Percentiles rank a stretch among this genome's conserved stretches.
phyloP scores from a whole-genome alignment of 2,797 vertebrate species.

The Echeneis naucrates region DNA sequence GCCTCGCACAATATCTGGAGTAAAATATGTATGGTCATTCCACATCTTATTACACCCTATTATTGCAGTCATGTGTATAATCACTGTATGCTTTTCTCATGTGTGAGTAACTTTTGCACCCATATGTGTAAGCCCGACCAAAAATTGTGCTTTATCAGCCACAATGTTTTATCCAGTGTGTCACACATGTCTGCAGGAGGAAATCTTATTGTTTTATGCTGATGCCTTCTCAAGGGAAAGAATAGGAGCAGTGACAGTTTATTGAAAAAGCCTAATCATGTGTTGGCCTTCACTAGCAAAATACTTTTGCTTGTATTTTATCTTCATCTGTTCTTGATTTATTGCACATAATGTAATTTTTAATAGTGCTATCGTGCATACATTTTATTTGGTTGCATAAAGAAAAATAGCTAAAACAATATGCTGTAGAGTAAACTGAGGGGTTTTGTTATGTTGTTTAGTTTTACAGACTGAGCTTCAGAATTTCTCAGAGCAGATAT shows the following conservation, averaged over 20 bases:
- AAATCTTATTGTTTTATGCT: slow-evolving; percentile 56
- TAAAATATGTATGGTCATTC: slow-evolving; percentile 72
- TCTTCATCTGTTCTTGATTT: slow-evolving; percentile 22
- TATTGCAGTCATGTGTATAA: slow-evolving; percentile 79
- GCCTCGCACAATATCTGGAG: slow-evolving; percentile 52
- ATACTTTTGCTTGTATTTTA: slow-evolving; percentile 19
- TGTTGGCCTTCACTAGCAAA: slow-evolving; percentile 33
- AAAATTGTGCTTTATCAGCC: slow-evolving; percentile 48
- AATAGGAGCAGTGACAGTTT: slow-evolving; percentile 38
- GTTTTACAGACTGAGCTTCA: slow-evolving; percentile 45
- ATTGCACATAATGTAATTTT: slow-evolving; percentile 16
- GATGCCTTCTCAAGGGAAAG: slow-evolving; percentile 36
- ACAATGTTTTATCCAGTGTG: slow-evolving; percentile 48
- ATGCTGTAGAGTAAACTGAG: background rate
- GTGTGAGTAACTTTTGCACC: slow-evolving; percentile 72
- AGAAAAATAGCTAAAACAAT: slow-evolving; percentile 19
- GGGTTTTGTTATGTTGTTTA: slow-evolving; percentile 39
- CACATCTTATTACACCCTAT: slow-evolving; percentile 74
- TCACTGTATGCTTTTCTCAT: slow-evolving; percentile 70
- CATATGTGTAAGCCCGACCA: slow-evolving; percentile 46
- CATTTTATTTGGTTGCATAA: slow-evolving; percentile 30
- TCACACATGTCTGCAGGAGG: slow-evolving; percentile 54
- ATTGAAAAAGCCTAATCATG: slow-evolving; percentile 24
- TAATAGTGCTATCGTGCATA: slow-evolving; percentile 10
- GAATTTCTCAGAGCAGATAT: slow-evolving; percentile 61